A percentile compares a stretch with the other conserved stretches of the same genome.
Conservation (phyloP, 1,140 invertebrate genomes). For the Aplysia californica region DNA sequence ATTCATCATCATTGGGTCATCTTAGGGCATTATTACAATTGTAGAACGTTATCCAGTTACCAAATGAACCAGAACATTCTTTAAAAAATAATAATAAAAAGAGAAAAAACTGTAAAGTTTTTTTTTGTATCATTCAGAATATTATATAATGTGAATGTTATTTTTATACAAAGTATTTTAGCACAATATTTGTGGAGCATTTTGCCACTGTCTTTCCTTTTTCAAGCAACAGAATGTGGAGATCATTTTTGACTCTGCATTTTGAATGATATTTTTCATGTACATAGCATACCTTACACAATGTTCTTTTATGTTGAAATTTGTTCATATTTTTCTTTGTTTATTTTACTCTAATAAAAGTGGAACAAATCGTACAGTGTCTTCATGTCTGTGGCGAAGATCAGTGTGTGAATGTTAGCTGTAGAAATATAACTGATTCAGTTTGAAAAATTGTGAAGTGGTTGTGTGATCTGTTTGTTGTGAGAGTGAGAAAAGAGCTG, state of each 20-base stretch:
- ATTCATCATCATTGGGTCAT: neutral
- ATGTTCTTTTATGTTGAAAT: neutral
- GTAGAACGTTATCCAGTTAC: too few relatives aligned
- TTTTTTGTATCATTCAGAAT: neutral
- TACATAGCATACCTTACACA: neutral
- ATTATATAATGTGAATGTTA: constrained; percentile 4
- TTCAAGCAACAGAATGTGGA: constrained; percentile 14
- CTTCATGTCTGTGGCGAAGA: too few relatives aligned
- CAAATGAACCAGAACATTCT: neutral
- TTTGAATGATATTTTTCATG: neutral
- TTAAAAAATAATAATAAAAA: neutral
- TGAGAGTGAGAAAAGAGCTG: too few relatives aligned
- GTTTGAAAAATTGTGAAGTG: too few relatives aligned
- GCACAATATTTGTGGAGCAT: constrained; percentile 33
- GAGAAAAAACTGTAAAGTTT: neutral
- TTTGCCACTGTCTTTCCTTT: constrained; percentile 32
- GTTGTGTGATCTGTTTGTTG: too few relatives aligned
- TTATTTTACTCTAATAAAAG: too few relatives aligned
- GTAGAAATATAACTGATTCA: too few relatives aligned
- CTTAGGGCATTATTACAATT: constrained; percentile 10
- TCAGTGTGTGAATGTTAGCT: too few relatives aligned
- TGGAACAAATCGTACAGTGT: too few relatives aligned
- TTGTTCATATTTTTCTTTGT: neutral
- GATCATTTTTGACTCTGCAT: constrained; percentile 4
- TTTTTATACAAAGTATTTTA: constrained; percentile 22